A percentile compares a stretch with the other conserved stretches of the same genome.
Conservation (phyloP, 1,140 invertebrate species). For the Formica selysi region DNA sequence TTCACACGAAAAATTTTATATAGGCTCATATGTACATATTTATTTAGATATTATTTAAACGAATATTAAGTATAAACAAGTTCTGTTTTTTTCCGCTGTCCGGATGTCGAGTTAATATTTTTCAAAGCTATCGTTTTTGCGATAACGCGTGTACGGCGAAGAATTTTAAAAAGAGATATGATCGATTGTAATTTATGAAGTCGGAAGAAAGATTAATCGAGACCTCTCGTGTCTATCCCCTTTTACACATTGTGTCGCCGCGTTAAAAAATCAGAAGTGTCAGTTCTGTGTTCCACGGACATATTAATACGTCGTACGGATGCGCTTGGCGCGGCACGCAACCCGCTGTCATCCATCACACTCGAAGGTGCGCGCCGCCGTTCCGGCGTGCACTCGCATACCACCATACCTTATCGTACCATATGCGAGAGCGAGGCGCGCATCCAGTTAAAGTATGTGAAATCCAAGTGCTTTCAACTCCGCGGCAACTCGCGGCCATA, state of each 20-base stretch:
- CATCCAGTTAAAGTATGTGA: conserved; percentile 71
- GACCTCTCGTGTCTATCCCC: neutral
- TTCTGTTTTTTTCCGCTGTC: neutral
- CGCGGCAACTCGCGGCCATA: conserved; percentile 62
- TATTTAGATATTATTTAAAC: neutral
- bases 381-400: conserved; percentile 44
- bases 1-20: neutral
- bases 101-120: neutral
- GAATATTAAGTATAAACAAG: neutral
- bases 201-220: neutral
- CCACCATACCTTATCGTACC: neutral
- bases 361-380: conserved; percentile 47
- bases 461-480: conserved; percentile 77
- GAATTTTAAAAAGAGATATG: neutral
- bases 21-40: neutral
- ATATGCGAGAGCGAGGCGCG: neutral
- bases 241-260: neutral
- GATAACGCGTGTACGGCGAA: neutral
- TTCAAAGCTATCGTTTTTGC: neutral
- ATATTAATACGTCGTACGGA: conserved; percentile 57
- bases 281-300: conserved; percentile 41
- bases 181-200: conserved; percentile 8
- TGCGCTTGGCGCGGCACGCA: conserved; percentile 34
- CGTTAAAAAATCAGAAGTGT: conserved; percentile 23
- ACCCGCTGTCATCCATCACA: conserved; percentile 64